phyloP scores from a whole-genome alignment of 92 coral and sea anemone species.

The Parazoanthus swiftii region DNA sequence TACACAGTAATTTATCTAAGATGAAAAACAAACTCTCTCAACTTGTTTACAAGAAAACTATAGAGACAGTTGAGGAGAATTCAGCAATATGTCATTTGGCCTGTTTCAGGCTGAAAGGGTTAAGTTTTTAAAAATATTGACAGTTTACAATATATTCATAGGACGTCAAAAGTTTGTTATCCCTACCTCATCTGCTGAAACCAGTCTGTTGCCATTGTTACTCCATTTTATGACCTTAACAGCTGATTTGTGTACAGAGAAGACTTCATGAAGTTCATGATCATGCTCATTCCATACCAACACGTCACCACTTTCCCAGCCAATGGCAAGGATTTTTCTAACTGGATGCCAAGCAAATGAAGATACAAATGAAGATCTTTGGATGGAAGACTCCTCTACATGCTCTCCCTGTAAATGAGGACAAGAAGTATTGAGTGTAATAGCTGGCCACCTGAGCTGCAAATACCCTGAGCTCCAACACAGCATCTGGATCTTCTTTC shows the following conservation, averaged over 20 bases:
- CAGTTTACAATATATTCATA: background rate
- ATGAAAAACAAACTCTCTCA: no score
- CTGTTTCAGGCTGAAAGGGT: no score
- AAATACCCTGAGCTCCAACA: no score
- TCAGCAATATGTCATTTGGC: no score
- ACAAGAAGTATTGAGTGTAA: background rate
- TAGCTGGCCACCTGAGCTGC: no score
- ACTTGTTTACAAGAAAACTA: no score
- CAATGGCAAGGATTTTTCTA: constrained; percentile 91
- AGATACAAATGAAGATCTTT: constrained; percentile 82
- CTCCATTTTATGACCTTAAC: constrained; percentile 78
- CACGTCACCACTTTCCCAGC: constrained; percentile 95
- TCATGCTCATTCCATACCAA: constrained; percentile 97
- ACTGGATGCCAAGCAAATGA: constrained; percentile 93
- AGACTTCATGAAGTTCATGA: constrained; percentile 83
- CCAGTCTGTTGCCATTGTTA: constrained; percentile 77
- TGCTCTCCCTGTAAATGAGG: constrained; percentile 74
- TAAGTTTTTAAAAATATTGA: background rate
- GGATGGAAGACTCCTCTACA: constrained; percentile 92
- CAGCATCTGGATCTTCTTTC: no score
- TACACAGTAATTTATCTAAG: no score
- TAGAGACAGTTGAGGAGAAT: no score
- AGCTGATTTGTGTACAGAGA: constrained; percentile 71
- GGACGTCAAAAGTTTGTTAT: no score
- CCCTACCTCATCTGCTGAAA: constrained; percentile 84